Evolutionary conservation across 2,797 vertebrate genomes (phyloP).

Genomic region (Brotula barbata): DNA sequence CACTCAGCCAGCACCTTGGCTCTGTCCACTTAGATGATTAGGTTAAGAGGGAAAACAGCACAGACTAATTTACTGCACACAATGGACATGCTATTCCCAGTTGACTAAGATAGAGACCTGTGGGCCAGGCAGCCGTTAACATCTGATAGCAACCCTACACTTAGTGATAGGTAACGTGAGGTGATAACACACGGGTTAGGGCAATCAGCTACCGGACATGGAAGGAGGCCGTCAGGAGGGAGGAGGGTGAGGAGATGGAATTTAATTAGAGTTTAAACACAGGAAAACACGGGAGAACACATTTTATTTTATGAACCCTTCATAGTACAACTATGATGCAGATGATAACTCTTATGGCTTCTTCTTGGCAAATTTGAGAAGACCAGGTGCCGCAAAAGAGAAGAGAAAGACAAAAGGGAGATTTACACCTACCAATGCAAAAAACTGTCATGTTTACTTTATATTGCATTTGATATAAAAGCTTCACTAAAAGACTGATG

Average conservation of each 20-base stretch:
- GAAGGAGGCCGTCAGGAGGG: background rate
- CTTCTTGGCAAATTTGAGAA: too few species aligned
- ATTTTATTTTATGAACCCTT: too few species aligned
- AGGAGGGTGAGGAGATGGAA: background rate
- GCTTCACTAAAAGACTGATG: too few species aligned
- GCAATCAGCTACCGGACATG: conserved; percentile 14
- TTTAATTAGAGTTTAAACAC: too few species aligned
- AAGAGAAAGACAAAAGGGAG: too few species aligned
- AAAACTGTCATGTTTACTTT: too few species aligned
- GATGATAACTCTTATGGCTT: too few species aligned
- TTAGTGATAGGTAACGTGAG: conserved; percentile 64
- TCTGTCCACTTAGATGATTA: conserved; percentile 57
- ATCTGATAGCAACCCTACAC: conserved; percentile 64
- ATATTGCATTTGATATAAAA: too few species aligned
- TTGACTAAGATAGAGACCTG: conserved; percentile 48
- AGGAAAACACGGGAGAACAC: too few species aligned
- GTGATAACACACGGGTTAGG: conserved; percentile 33
- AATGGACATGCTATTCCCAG: conserved; percentile 56
- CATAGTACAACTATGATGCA: background rate
- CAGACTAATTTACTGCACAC: conserved; percentile 53
- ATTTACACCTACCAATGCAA: too few species aligned
- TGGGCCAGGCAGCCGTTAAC: conserved; percentile 46
- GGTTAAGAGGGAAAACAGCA: conserved; percentile 55
- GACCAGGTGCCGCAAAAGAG: too few species aligned
- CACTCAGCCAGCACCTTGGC: conserved; percentile 19